These are phyloP conservation scores for Acronicta psi DNA, from an alignment of 2,888 invertebrate genomes.

Conservation along the genomic window DNA sequence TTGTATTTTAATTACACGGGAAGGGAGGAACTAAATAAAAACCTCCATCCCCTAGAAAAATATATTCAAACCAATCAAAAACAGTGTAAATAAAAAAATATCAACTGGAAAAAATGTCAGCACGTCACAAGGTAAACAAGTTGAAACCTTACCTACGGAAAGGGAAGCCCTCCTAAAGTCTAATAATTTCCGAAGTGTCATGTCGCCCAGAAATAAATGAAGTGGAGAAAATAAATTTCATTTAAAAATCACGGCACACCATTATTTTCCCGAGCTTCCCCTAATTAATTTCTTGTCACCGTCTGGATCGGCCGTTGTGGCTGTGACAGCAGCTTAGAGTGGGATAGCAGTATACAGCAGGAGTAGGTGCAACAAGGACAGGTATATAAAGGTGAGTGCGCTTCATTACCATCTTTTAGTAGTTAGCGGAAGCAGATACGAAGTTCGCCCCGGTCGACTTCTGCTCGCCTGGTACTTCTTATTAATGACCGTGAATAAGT, in stretches of 20 bases:
- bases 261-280: slow-evolving; percentile 87
- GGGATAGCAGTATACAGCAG: slow-evolving; percentile 57
- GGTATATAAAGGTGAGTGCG: slow-evolving; percentile 78
- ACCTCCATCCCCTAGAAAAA: slow-evolving; percentile 10
- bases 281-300: slow-evolving; percentile 89
- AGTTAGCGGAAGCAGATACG: slow-evolving; percentile 84
- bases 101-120: slow-evolving; percentile 44
- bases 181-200: slow-evolving; percentile 88
- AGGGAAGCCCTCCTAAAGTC: slow-evolving; percentile 76
- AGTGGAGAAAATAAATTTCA: slow-evolving; percentile 88
- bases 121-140: slow-evolving; percentile 73
- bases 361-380: slow-evolving; percentile 61
- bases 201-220: slow-evolving; percentile 87
- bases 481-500: slow-evolving; percentile 78
- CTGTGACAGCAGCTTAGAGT: slow-evolving; percentile 79
- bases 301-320: slow-evolving; percentile 84
- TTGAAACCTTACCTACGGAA: slow-evolving; percentile 74
- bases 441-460: slow-evolving; percentile 80
- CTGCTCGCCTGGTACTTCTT: slow-evolving; percentile 79
- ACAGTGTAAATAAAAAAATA: slow-evolving; percentile 49
- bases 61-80: slow-evolving; percentile 46
- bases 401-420: slow-evolving; percentile 87
- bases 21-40: neutral
- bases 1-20: neutral
- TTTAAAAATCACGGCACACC: slow-evolving; percentile 88